Evolutionary conservation across 2,888 invertebrate species (phyloP).

Genomic region (Cantharis rufa): DNA sequence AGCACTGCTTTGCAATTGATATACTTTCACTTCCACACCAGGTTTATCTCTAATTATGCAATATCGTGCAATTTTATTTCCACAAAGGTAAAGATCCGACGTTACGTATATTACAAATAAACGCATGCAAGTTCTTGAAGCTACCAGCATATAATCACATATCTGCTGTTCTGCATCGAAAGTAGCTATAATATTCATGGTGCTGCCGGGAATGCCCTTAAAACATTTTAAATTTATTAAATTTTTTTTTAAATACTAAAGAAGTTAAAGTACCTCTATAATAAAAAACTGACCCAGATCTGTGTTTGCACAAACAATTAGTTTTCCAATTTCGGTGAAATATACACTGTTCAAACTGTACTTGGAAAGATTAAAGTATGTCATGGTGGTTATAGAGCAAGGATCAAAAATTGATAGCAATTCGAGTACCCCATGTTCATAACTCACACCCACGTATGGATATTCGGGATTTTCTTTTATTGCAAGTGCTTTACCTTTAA

Average conservation of each 20-base stretch:
- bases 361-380: constrained; percentile 44
- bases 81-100: constrained; percentile 42
- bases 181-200: constrained; percentile 46
- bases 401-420: constrained; percentile 49
- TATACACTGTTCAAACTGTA: constrained; percentile 43
- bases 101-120: constrained; percentile 50
- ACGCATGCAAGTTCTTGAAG: constrained; percentile 47
- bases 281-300: constrained; percentile 51
- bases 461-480: constrained; percentile 48
- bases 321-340: constrained; percentile 48
- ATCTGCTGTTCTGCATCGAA: constrained; percentile 44
- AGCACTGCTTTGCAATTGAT: constrained; percentile 38
- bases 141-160: constrained; percentile 48
- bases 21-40: constrained; percentile 44
- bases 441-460: constrained; percentile 50
- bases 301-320: constrained; percentile 47
- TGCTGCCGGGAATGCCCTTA: constrained; percentile 49
- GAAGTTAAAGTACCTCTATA: constrained; percentile 48
- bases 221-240: background rate
- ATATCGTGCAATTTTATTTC: constrained; percentile 48
- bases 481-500: constrained; percentile 34
- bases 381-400: constrained; percentile 41
- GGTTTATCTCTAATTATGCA: constrained; percentile 44
- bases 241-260: no score
- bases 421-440: constrained; percentile 44